Evolutionary conservation across 2,113 vertebrate genomes (phyloP), one percentile per base, ranked within the genome.

Genomic region (Mesitornis unicolor): DNA sequence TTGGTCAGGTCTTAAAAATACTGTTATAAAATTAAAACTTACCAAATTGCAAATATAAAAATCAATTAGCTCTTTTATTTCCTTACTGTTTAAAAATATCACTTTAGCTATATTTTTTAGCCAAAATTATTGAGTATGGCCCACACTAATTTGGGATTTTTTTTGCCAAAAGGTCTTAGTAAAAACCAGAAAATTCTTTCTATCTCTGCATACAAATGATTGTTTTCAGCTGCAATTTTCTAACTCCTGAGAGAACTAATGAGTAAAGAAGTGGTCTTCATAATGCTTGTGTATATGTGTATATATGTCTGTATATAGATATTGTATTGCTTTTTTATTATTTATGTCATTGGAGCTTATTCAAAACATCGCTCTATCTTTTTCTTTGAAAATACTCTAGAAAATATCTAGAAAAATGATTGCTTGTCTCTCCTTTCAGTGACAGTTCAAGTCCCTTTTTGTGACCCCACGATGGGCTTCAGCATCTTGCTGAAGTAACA

Each of bases 191-290:
- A 88, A 70, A 84, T 70, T 74, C 70, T 63, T 10, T 75, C 59
- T 93, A 9, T 70, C 35, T 75, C 64, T 80, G 84, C 26, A 84
- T 90, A 67, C 59, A 91, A 92, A 83, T 9, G 2, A 84, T 54
- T 90, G 68, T 43, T 94, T 95, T 80, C 68, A 75, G 59, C 38
- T 78, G 51, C 81, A 60, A 71, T 94, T 85, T 92, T 84, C 45
- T 77, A 78, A 64, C 47, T 95, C 68, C 22, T 1, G 1, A 56
- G 31, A 48, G 79, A 93, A 78, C 78, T 78, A 79, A 64, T 48
- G 68, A 64, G 47, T 65, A 65, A 95, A 96, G 51, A 86, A 68
- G 38, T 84, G 76, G 17, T 77, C 48, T 92, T 91, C 28, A 8
- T 89, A 89, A 95, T n/a, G 42, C 26, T 28, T 68, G 51, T 56